Evolutionary conservation across 2,888 invertebrate genomes (phyloP).

Genomic region (Clitarchus hookeri): DNA sequence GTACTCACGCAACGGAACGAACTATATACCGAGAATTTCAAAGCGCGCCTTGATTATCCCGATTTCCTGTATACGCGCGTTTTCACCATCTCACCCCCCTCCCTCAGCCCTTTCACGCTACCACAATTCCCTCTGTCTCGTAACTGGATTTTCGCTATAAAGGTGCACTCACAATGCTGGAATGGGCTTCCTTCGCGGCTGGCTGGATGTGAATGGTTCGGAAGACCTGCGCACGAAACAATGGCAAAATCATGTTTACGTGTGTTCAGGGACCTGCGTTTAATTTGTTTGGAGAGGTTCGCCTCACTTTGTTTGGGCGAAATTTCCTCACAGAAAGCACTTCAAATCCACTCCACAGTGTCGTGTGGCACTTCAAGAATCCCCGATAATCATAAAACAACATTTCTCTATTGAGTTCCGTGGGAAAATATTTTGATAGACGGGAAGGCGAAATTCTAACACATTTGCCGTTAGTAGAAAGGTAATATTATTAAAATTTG

Average conservation of each 20-base stretch:
- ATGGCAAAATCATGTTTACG: not conserved
- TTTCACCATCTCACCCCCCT: not conserved
- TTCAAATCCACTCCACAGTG: too few species aligned
- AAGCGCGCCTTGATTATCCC: not conserved
- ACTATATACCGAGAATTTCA: not conserved
- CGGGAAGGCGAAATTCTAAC: too few species aligned
- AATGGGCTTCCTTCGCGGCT: not conserved
- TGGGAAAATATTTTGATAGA: too few species aligned
- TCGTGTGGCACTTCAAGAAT: too few species aligned
- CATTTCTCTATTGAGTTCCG: too few species aligned
- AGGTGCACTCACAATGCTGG: constrained; percentile 1
- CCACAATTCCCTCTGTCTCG: not conserved
- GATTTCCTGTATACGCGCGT: not conserved
- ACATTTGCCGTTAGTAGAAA: too few species aligned
- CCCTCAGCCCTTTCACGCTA: not conserved
- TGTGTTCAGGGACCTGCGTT: not conserved
- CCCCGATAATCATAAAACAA: too few species aligned
- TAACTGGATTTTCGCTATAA: not conserved
- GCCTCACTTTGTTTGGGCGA: too few species aligned
- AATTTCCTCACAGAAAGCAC: too few species aligned
- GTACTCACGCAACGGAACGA: too few species aligned
- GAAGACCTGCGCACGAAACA: not conserved
- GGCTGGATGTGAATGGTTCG: constrained; percentile 8
- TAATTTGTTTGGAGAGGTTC: not conserved
- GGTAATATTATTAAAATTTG: too few species aligned